Evolutionary conservation across 2,113 vertebrate genomes (phyloP), one percentile per base, ranked within the genome.

Genomic region (Pteropus alecto): DNA sequence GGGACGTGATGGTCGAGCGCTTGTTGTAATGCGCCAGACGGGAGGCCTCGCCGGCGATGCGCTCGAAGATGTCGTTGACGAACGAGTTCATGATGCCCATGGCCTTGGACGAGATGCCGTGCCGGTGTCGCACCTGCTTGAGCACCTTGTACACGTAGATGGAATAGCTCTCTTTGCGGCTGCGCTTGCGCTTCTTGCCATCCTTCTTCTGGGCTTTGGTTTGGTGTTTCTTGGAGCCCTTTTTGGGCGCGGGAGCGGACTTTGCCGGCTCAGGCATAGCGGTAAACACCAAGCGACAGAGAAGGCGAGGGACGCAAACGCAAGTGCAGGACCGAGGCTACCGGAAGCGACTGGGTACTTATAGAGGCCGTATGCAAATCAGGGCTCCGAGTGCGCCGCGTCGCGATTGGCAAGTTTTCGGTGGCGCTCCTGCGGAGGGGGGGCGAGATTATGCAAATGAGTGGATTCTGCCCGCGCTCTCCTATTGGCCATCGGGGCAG

Each of bases 41-140:
- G 0, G 97, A 97, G 0, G 98, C 98, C 74, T 98, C 98, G 0
- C 26, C 61, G 0, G 97, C 98, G 88, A 98, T 90, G 0, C 83
- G 96, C 96, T 98, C 98, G 0, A 98, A 98, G 94, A 98, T 96
- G 6, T 98, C 98, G 0, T 95, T 98, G 35, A 92, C 84, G 61
- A 95, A 93, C 0, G 98, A 98, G 96, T 98, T 99, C 98, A 98
- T 98, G 98, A 99, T 98, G 82, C 98, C 98, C 98, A 98, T 98
- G 82, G 98, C 98, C 93, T 98, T 99, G 7, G 98, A 99, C 6
- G 99, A 99, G 92, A 99, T 98, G 5, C 98, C 97, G 0, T 98
- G 5, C 98, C 97, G 0, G 97, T 98, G 93, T 98, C 98, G 98
- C 54, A 98, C 98, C 97, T 98, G 97, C 84, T 94, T 96, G 7